These are phyloP conservation scores for Rhinogobius similis DNA, from an alignment of 2,113 vertebrate genomes.

Conservation along the genomic window DNA sequence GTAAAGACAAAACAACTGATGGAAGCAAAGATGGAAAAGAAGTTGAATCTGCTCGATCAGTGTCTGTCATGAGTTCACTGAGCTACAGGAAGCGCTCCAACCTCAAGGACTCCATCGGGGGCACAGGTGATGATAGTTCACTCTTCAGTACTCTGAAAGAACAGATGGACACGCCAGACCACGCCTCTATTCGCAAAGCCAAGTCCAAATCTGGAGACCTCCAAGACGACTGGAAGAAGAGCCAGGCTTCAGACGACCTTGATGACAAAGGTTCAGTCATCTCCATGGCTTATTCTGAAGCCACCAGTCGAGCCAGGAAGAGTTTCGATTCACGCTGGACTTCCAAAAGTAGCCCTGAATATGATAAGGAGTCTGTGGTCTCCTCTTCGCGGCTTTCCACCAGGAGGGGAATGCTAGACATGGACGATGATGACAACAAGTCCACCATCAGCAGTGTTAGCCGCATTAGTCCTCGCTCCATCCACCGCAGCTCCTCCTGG, in stretches of 20 bases:
- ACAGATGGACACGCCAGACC: slow-evolving; percentile 80
- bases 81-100: slow-evolving; percentile 93
- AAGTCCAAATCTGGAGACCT: slow-evolving; percentile 68
- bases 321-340: slow-evolving; percentile 88
- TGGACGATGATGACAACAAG: slow-evolving; percentile 79
- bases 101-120: slow-evolving; percentile 92
- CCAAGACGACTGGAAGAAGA: slow-evolving; percentile 73
- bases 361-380: slow-evolving; percentile 80
- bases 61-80: slow-evolving; percentile 90
- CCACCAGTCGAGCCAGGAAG: slow-evolving; percentile 78
- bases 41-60: slow-evolving; percentile 81
- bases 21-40: slow-evolving; percentile 71
- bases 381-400: slow-evolving; percentile 82
- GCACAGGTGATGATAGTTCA: slow-evolving; percentile 85
- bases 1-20: slow-evolving; percentile 71
- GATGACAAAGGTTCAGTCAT: slow-evolving; percentile 81
- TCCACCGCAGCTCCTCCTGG: slow-evolving; percentile 82
- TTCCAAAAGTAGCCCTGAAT: slow-evolving; percentile 76
- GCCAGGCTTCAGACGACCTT: slow-evolving; percentile 60
- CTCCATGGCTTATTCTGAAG: slow-evolving; percentile 83
- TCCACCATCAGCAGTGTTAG: slow-evolving; percentile 85
- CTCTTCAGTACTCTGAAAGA: slow-evolving; percentile 88
- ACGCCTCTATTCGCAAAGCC: slow-evolving; percentile 77
- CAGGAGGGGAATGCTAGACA: slow-evolving; percentile 74
- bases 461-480: slow-evolving; percentile 78